Evolutionary conservation across 2,797 vertebrate species (phyloP).

Genomic region (Chanos chanos): DNA sequence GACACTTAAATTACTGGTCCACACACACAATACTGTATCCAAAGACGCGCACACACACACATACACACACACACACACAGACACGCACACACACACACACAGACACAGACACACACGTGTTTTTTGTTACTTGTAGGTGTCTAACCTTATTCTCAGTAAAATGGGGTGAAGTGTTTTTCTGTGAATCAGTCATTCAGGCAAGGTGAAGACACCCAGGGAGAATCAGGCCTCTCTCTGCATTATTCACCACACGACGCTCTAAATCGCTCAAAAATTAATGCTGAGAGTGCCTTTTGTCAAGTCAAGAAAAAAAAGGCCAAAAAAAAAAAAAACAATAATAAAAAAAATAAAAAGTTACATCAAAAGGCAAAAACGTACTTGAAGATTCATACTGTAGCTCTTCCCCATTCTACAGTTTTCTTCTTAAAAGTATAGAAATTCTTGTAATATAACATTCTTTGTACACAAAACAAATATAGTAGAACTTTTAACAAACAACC

Average conservation of each 20-base stretch:
- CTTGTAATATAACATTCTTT: too few relatives aligned
- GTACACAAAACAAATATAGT: too few relatives aligned
- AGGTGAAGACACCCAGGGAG: slow-evolving; percentile 42
- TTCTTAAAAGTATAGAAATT: too few relatives aligned
- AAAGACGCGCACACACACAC: neutral
- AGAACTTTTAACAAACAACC: too few relatives aligned
- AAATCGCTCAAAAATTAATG: slow-evolving; percentile 50
- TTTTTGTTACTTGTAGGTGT: neutral
- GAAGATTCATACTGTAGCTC: slow-evolving; percentile 23
- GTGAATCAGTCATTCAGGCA: slow-evolving; percentile 42
- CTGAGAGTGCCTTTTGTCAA: slow-evolving; percentile 36
- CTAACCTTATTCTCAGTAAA: slow-evolving; percentile 7
- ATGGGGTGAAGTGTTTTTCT: slow-evolving; percentile 25
- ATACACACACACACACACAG: neutral
- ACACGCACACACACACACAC: neutral
- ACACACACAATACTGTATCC: neutral
- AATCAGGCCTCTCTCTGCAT: slow-evolving; percentile 38
- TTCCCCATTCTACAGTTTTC: too few relatives aligned
- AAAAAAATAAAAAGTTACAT: too few relatives aligned
- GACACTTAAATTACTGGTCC: slow-evolving; percentile 10
- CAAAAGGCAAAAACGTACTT: slow-evolving; percentile 27
- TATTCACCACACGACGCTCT: slow-evolving; percentile 44
- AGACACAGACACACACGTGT: slow-evolving; percentile 14
- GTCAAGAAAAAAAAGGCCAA: slow-evolving; percentile 29
- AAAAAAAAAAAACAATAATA: slow-evolving; percentile 11